These are phyloP conservation scores for Lindbergichthys nudifrons DNA, from an alignment of 2,797 vertebrate species.

Conservation along the genomic window DNA sequence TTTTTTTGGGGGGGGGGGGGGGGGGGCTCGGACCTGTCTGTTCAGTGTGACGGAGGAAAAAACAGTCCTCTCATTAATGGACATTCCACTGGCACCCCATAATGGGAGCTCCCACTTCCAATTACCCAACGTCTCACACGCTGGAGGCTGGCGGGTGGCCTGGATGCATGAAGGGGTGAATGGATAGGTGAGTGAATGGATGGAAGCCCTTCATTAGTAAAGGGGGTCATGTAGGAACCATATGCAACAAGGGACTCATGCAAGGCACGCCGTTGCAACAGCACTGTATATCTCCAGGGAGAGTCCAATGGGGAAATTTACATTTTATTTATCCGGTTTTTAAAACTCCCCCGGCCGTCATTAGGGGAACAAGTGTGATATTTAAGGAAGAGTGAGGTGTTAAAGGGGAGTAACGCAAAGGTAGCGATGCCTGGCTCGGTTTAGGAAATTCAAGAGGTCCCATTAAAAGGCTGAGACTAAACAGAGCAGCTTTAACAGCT, in stretches of 20 bases:
- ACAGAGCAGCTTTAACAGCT: slow-evolving; percentile 74
- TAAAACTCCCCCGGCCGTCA: slow-evolving; percentile 64
- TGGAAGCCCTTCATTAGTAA: slow-evolving; percentile 62
- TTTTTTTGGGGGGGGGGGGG: too few species aligned
- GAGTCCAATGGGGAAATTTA: slow-evolving; percentile 46
- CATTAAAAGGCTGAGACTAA: slow-evolving; percentile 82
- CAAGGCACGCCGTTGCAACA: slow-evolving; percentile 26
- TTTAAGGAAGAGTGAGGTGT: slow-evolving; percentile 72
- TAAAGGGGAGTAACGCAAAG: slow-evolving; percentile 57
- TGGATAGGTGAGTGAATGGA: slow-evolving; percentile 58
- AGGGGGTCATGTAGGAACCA: slow-evolving; percentile 38
- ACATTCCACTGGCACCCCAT: slow-evolving; percentile 74
- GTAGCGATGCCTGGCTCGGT: slow-evolving; percentile 69
- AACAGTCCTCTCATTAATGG: slow-evolving; percentile 67
- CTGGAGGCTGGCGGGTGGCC: slow-evolving; percentile 64
- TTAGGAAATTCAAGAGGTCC: slow-evolving; percentile 77
- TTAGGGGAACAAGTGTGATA: slow-evolving; percentile 73
- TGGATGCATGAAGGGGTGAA: slow-evolving; percentile 63
- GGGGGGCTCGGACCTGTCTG: slow-evolving; percentile 52
- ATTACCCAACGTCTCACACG: slow-evolving; percentile 68
- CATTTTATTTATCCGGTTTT: slow-evolving; percentile 60
- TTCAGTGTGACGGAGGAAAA: slow-evolving; percentile 60
- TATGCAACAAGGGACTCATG: slow-evolving; percentile 46
- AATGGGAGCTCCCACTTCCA: slow-evolving; percentile 76
- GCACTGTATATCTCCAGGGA: slow-evolving; percentile 40